Conservation (phyloP, 1,140 invertebrate species). For the Lepidostoma basale region DNA sequence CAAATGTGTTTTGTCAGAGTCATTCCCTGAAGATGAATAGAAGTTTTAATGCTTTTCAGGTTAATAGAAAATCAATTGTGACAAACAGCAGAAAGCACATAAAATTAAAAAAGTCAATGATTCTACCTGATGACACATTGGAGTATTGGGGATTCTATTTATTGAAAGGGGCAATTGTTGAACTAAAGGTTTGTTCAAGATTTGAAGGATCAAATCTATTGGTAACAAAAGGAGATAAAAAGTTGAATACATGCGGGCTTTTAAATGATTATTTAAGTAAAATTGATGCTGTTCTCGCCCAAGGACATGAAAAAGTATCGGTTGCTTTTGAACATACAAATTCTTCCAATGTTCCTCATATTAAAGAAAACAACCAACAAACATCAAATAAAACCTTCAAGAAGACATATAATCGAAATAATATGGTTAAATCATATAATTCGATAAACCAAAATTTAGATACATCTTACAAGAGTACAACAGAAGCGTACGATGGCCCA, state of each 20-base stretch:
- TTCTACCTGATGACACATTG: constrained; percentile 80
- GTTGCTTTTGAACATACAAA: constrained; percentile 69
- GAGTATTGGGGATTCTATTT: constrained; percentile 91
- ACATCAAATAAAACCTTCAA: neutral
- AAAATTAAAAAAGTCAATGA: constrained; percentile 79
- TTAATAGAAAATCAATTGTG: constrained; percentile 70
- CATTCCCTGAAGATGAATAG: constrained; percentile 80
- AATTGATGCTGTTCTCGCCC: constrained; percentile 59
- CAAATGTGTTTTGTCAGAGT: constrained; percentile 77
- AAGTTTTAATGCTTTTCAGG: constrained; percentile 82
- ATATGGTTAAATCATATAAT: neutral
- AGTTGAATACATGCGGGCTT: constrained; percentile 76
- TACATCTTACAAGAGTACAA: neutral
- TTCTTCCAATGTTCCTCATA: neutral
- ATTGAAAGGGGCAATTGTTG: constrained; percentile 74
- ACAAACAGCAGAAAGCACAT: constrained; percentile 75
- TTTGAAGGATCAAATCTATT: constrained; percentile 77
- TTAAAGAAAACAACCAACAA: neutral
- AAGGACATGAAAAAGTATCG: constrained; percentile 69
- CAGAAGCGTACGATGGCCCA: neutral
- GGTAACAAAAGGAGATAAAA: constrained; percentile 77
- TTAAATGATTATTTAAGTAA: constrained; percentile 72
- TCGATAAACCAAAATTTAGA: neutral
- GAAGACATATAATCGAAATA: constrained; percentile 1
- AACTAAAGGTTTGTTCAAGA: constrained; percentile 79